A percentile compares a stretch with the other conserved stretches of the same genome.
These are phyloP conservation scores for Campylorhamphus procurvoides DNA, from an alignment of 2,113 vertebrate species.

Conservation along the genomic window DNA sequence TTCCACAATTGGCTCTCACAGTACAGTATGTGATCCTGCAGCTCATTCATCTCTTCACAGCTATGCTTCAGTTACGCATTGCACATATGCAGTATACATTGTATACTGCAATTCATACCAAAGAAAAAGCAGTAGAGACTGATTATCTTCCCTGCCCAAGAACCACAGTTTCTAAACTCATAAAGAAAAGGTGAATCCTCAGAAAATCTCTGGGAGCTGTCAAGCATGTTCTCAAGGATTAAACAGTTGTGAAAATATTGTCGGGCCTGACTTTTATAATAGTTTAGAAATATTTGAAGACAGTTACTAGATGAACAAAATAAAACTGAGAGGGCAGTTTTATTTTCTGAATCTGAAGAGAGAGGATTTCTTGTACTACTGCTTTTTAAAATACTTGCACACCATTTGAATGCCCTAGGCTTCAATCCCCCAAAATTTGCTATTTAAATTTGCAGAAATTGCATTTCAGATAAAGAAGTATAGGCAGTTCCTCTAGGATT, in stretches of 20 bases:
- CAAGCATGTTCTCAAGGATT: background rate
- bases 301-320: background rate
- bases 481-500: background rate
- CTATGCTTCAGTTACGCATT: background rate
- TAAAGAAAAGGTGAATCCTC: background rate
- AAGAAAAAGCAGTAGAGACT: background rate
- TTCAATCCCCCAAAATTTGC: accelerated
- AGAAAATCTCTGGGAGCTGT: background rate
- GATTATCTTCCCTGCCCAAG: background rate
- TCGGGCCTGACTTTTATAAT: background rate
- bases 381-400: background rate
- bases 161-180: background rate
- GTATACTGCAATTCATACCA: background rate
- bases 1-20: background rate
- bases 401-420: background rate
- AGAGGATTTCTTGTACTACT: background rate
- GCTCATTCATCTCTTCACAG: background rate
- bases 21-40: background rate
- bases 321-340: background rate
- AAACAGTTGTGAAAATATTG: background rate
- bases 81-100: too few species aligned
- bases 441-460: background rate
- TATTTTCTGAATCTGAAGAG: background rate
- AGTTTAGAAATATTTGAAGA: background rate
- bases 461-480: background rate